Percentiles rank a stretch among this genome's conserved stretches.
phyloP scores from a whole-genome alignment of 2,888 invertebrate species.

The Unio delphinus region DNA sequence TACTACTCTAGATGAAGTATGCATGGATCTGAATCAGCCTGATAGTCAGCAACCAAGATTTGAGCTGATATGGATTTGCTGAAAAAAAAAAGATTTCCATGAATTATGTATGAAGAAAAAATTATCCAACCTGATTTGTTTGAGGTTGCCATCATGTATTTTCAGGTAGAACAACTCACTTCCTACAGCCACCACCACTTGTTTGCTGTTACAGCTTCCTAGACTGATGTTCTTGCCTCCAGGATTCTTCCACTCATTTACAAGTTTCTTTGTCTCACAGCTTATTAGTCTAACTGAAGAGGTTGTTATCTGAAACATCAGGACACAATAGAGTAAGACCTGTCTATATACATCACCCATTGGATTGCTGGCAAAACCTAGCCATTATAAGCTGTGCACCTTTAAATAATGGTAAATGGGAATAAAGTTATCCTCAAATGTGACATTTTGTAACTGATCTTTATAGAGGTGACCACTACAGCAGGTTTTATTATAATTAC shows the following conservation, averaged over 20 bases:
- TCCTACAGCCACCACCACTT: slow-evolving; percentile 89
- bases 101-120: slow-evolving; percentile 1
- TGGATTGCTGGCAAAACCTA: too few relatives aligned
- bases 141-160: slow-evolving; percentile 75
- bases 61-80: too few relatives aligned
- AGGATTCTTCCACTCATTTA: slow-evolving; percentile 67
- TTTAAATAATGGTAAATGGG: too few relatives aligned
- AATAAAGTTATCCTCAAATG: too few relatives aligned
- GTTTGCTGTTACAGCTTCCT: slow-evolving; percentile 84
- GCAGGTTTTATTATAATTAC: neutral
- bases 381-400: too few relatives aligned
- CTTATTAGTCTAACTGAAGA: slow-evolving; percentile 82
- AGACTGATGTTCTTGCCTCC: slow-evolving; percentile 86
- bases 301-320: slow-evolving; percentile 77
- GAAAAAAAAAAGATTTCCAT: too few relatives aligned
- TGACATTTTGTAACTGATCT: too few relatives aligned
- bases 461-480: neutral
- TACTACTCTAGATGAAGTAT: too few relatives aligned
- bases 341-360: too few relatives aligned
- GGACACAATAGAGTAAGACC: too few relatives aligned
- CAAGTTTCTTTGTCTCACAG: slow-evolving; percentile 78
- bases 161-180: slow-evolving; percentile 88
- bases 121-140: slow-evolving; percentile 52
- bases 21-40: too few relatives aligned
- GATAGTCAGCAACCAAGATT: too few relatives aligned